phyloP scores from a whole-genome alignment of 2,888 invertebrate genomes.

The Tipula unca region DNA sequence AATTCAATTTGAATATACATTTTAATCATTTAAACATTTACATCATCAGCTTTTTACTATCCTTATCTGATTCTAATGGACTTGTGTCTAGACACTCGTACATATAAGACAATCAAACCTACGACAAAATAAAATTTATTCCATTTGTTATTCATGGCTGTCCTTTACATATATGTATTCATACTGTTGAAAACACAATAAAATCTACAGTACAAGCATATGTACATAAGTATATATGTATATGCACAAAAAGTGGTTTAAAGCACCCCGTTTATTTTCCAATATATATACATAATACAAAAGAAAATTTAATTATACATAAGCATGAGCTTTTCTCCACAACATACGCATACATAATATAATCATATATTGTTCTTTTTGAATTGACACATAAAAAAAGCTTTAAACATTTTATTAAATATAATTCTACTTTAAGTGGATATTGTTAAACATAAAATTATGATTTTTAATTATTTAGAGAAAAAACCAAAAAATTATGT shows the following conservation, averaged over 20 bases:
- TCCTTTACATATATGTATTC: neutral
- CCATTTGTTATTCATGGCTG: neutral
- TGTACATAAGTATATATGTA: neutral
- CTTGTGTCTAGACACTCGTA: neutral
- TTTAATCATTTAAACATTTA: neutral
- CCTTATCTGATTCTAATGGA: conserved; percentile 4
- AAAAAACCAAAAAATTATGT: neutral
- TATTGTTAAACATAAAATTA: neutral
- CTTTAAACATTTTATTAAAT: neutral
- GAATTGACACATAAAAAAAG: neutral
- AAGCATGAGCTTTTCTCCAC: neutral
- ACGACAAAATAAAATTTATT: neutral
- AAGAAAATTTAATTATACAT: neutral
- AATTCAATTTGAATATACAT: neutral
- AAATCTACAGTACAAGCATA: neutral
- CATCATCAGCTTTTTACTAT: neutral
- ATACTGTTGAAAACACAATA: neutral
- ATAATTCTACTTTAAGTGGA: neutral
- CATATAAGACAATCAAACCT: neutral
- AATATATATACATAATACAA: neutral
- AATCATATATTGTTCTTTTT: neutral
- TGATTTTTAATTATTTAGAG: neutral
- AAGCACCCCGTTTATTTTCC: neutral
- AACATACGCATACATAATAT: neutral
- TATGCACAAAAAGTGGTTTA: neutral